Base-by-base conservation (phyloP, 2,888 invertebrate genomes). In the Clusia tigrina region DNA sequence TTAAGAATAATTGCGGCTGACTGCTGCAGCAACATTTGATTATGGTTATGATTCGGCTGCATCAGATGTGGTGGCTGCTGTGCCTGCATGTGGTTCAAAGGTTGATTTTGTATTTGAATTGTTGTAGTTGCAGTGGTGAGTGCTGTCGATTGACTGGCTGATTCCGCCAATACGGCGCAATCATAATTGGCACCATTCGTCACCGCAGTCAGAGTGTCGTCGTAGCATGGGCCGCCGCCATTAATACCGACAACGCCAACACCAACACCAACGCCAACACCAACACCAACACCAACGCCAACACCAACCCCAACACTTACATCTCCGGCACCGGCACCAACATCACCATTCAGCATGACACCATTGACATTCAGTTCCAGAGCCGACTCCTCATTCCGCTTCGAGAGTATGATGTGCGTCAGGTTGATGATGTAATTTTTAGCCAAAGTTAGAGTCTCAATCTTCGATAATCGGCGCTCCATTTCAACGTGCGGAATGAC, bases 381-480 rank as follows among this genome's bases (percentile, higher is more conserved):
- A 59, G 80, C 78, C 0, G 74, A 77, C 65, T 82, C 81, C 63
- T 81, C 91, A 54, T 81, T 81, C 60, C 92, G 86, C 87, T 93
- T 91, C 61, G 89, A 89, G 81, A 93, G 91, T 73, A 94, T 92
- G 68, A 93, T 91, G 82, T 94, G 94, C 24, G 94, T 94, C 67
- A 95, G 86, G 15, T 94, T 93, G 86, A 93, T 94, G 66, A 95
- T 94, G 83, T 94, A 95, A 84, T 94, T 94, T 85, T 93, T 93
- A 73, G 94, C 94, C 80, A 95, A 85, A 10, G 94, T 94, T 66
- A 95, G 84, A 0, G 94, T 95, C 84, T 94, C 94, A 72, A 95
- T 93, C 85, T 95, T 95, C 6, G 93, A 93, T 65, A 95, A 85
- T 76, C 93, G 91, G 63, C 93, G 86, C 71, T 93, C 93, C 85